phyloP scores from a whole-genome alignment of 1,140 invertebrate species.

The Ganaspis sp. region DNA sequence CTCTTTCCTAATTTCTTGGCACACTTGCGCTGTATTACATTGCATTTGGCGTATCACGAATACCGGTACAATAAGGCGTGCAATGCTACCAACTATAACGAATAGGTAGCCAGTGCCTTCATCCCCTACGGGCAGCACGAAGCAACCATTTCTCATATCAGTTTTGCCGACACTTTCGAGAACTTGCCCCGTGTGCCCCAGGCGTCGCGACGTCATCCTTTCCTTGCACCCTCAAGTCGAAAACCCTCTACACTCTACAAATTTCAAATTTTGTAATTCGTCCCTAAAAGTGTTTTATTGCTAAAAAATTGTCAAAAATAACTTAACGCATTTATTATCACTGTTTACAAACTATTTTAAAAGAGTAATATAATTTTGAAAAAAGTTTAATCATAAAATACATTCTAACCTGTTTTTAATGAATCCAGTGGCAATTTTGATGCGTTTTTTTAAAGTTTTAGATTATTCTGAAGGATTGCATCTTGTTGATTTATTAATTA shows the following conservation, averaged over 20 bases:
- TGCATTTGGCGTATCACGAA: slow-evolving; percentile 58
- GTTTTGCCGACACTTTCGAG: slow-evolving; percentile 75
- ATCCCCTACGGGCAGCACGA: slow-evolving; percentile 73
- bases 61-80: slow-evolving; percentile 54
- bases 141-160: slow-evolving; percentile 75
- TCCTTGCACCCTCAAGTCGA: slow-evolving; percentile 53
- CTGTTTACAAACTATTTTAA: no score
- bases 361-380: no score
- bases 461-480: no score
- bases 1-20: slow-evolving; percentile 49
- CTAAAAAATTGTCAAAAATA: no score
- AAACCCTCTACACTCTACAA: slow-evolving; percentile 33
- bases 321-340: no score
- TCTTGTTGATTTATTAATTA: no score
- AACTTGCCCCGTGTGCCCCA: slow-evolving; percentile 68
- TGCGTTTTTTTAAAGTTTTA: no score
- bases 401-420: no score
- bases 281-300: no score
- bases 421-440: no score
- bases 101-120: slow-evolving; percentile 66
- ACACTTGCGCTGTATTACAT: slow-evolving; percentile 43
- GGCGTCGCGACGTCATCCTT: slow-evolving; percentile 69
- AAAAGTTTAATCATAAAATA: no score
- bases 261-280: slow-evolving; percentile 37
- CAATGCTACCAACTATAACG: slow-evolving; percentile 67